Percentiles rank a stretch among this genome's conserved stretches.
Conservation (phyloP, 2,888 invertebrate genomes). For the Drosophila putrida region DNA sequence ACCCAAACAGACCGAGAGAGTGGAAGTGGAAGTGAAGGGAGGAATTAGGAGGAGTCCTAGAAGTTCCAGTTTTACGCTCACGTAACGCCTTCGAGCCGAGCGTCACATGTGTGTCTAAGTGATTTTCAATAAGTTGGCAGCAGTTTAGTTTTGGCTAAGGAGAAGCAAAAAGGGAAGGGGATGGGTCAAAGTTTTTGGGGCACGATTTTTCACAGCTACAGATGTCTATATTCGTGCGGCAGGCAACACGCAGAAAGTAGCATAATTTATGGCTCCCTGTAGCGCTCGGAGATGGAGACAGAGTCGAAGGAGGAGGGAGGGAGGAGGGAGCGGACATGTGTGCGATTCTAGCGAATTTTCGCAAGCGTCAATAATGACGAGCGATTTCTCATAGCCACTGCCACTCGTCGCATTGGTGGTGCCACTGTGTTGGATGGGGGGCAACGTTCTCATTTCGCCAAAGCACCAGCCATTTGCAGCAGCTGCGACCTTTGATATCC, state of each 20-base stretch:
- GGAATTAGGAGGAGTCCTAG: neutral
- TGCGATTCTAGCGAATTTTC: conserved; percentile 69
- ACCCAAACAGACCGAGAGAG: conserved; percentile 1
- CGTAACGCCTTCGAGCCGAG: conserved; percentile 52
- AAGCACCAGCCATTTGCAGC: conserved; percentile 82
- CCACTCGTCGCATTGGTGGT: conserved; percentile 23
- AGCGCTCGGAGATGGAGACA: neutral
- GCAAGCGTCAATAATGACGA: conserved; percentile 80
- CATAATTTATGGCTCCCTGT: conserved; percentile 72
- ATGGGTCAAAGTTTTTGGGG: conserved; percentile 76
- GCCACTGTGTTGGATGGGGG: conserved; percentile 17
- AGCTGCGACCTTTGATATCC: conserved; percentile 81
- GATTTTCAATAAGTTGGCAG: conserved; percentile 78
- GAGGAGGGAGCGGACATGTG: conserved; percentile 44
- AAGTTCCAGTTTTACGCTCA: conserved; percentile 56
- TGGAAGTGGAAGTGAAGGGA: neutral
- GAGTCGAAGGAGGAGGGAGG: neutral
- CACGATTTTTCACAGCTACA: conserved; percentile 80
- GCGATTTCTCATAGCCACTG: conserved; percentile 75
- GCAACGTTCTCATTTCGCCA: conserved; percentile 63
- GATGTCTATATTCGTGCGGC: conserved; percentile 71
- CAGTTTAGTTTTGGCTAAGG: conserved; percentile 29
- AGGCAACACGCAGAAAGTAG: conserved; percentile 56
- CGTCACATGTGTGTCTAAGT: conserved; percentile 80
- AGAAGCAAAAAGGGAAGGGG: neutral